These are phyloP conservation scores for Erpobdella octoculata DNA, from an alignment of 2,888 invertebrate genomes.

Conservation along the genomic window DNA sequence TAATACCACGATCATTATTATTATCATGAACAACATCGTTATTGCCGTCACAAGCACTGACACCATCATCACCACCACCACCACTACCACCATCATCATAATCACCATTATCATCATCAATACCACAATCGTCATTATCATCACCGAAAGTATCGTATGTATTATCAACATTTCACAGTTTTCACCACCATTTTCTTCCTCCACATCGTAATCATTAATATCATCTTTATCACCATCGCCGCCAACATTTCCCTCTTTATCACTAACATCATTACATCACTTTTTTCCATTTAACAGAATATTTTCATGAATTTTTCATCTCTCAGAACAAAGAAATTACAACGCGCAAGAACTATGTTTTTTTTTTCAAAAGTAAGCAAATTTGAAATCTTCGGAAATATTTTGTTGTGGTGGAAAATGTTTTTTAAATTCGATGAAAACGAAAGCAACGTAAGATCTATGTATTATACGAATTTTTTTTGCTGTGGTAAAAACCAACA, in stretches of 20 bases:
- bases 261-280: conserved; percentile 42
- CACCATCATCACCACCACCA: neutral
- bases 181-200: neutral
- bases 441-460: too few relatives aligned
- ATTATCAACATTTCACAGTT: neutral
- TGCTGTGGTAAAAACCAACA: too few relatives aligned
- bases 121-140: neutral
- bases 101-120: neutral
- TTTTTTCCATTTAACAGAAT: too few relatives aligned
- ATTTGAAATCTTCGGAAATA: too few relatives aligned
- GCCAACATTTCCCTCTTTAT: neutral
- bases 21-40: neutral
- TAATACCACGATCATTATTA: conserved; percentile 19
- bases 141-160: neutral
- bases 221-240: neutral
- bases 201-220: neutral
- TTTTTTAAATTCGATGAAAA: too few relatives aligned
- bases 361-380: too few relatives aligned
- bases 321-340: conserved; percentile 44
- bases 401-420: too few relatives aligned
- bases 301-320: too few relatives aligned
- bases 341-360: too few relatives aligned
- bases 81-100: neutral
- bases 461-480: too few relatives aligned
- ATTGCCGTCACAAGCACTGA: neutral